Evolutionary conservation across 2,888 invertebrate species (phyloP).

Genomic region (Lepetodrilus schrolli): DNA sequence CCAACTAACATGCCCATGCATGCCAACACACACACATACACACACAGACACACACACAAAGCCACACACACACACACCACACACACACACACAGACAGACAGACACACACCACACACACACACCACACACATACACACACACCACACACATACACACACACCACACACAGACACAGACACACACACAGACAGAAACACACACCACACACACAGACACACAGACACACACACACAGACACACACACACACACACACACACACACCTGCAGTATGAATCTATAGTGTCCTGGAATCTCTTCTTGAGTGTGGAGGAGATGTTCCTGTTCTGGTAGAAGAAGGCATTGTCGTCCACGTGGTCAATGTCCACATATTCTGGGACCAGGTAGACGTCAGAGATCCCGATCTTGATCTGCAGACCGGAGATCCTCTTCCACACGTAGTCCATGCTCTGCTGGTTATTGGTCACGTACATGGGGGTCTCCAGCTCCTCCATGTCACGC

Average conservation of each 20-base stretch:
- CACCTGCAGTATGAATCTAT: conserved; percentile 70
- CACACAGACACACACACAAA: no score
- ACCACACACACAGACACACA: no score
- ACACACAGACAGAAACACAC: no score
- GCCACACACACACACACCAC: no score
- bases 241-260: neutral
- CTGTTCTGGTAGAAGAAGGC: conserved; percentile 52
- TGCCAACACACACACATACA: no score
- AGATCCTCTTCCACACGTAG: conserved; percentile 67
- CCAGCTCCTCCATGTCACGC: conserved; percentile 57
- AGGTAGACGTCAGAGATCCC: conserved; percentile 66
- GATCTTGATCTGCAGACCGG: conserved; percentile 69
- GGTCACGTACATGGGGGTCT: conserved; percentile 64
- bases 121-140: no score
- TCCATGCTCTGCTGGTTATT: conserved; percentile 66
- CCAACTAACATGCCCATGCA: no score
- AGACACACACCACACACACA: no score
- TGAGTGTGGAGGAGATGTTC: conserved; percentile 50
- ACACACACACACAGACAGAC: no score
- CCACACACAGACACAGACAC: no score
- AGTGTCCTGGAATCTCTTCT: conserved; percentile 54
- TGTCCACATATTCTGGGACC: conserved; percentile 71
- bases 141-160: no score
- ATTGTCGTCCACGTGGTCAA: conserved; percentile 66
- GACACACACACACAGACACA: no score